Evolutionary conservation across 2,888 invertebrate species (phyloP).

Genomic region (Herminia tarsipennalis): DNA sequence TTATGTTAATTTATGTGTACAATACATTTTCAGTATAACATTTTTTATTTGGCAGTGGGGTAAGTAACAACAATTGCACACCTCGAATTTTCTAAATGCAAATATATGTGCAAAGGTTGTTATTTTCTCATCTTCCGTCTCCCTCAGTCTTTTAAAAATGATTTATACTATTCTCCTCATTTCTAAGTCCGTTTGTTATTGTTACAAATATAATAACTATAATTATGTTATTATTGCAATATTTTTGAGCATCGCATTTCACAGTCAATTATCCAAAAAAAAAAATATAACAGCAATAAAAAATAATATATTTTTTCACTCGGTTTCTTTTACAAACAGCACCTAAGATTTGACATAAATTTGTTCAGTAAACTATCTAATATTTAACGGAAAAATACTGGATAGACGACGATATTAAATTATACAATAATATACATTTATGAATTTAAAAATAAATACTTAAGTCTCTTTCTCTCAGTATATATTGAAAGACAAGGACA

Average conservation of each 20-base stretch:
- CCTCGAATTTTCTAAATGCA: not conserved
- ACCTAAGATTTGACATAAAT: constrained; percentile 62
- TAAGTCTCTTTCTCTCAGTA: constrained; percentile 5
- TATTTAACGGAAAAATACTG: constrained; percentile 37
- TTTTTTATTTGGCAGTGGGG: not conserved
- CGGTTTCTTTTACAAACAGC: constrained; percentile 47
- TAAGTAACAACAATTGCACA: not conserved
- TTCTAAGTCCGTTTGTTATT: too few relatives aligned
- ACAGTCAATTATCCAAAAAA: not conserved
- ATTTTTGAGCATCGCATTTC: constrained; percentile 28
- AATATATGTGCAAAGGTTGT: too few relatives aligned
- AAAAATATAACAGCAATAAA: constrained; percentile 19
- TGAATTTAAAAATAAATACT: not conserved
- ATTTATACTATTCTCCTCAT: too few relatives aligned
- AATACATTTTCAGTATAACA: too few relatives aligned
- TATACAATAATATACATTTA: constrained; percentile 10
- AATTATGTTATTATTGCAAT: constrained; percentile 16
- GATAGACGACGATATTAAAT: constrained; percentile 19
- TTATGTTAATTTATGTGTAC: too few relatives aligned
- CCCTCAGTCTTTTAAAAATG: too few relatives aligned
- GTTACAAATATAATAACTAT: too few relatives aligned
- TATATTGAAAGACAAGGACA: constrained; percentile 10
- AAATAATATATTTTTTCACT: constrained; percentile 17
- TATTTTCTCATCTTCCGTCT: too few relatives aligned
- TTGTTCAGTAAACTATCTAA: constrained; percentile 59